A percentile compares a stretch with the other conserved stretches of the same genome.
phyloP scores from a whole-genome alignment of 2,797 vertebrate species.

The Oreonectes daqikongensis region DNA sequence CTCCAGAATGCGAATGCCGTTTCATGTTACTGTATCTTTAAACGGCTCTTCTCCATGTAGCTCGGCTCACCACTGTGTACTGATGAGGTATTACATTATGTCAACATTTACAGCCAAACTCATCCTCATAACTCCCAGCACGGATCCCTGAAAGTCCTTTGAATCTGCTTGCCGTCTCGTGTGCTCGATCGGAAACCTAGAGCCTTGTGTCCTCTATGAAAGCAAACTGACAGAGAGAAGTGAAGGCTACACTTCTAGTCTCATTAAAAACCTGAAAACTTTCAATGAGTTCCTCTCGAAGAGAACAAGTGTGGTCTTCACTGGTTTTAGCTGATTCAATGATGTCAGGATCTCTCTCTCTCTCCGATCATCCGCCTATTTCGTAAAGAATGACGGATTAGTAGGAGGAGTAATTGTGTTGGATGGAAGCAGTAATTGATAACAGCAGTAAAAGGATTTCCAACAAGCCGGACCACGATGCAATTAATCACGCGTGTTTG shows the following conservation, averaged over 20 bases:
- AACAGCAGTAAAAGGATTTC: conserved; percentile 57
- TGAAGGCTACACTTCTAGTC: conserved; percentile 11
- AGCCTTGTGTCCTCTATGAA: conserved; percentile 14
- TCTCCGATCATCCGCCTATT: conserved; percentile 16
- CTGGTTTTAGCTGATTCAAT: not conserved
- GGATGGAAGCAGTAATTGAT: conserved; percentile 56
- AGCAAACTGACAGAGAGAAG: not conserved
- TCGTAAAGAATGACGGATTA: conserved; percentile 47
- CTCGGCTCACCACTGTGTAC: conserved; percentile 72
- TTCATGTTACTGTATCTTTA: not conserved
- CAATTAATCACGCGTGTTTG: conserved; percentile 42
- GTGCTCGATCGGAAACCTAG: not conserved
- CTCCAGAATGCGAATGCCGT: not conserved
- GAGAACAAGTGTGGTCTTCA: conserved; percentile 7
- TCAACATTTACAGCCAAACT: conserved; percentile 4
- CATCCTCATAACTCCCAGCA: not conserved
- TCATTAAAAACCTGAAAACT: conserved; percentile 15
- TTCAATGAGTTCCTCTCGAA: conserved; percentile 2
- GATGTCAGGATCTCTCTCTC: not conserved
- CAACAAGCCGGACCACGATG: conserved; percentile 42
- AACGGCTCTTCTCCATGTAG: not conserved
- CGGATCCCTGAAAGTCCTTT: not conserved
- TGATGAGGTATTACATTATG: not conserved
- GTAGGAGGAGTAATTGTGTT: conserved; percentile 53
- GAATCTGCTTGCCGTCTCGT: not conserved